phyloP scores from a whole-genome alignment of 2,888 invertebrate genomes.

The Stenodema calcarata region DNA sequence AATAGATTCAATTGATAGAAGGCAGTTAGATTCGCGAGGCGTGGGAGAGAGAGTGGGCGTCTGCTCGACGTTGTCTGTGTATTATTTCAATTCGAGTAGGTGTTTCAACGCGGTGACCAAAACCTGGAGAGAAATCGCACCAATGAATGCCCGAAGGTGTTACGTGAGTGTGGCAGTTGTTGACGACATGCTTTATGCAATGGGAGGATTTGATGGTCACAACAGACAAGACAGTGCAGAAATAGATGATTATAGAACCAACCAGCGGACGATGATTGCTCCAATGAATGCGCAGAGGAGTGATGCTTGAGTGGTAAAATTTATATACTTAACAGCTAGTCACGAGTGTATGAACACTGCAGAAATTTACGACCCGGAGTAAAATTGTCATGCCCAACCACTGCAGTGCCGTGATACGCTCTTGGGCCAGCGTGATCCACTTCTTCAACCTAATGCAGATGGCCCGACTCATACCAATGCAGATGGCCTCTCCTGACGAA shows the following conservation, averaged over 20 bases:
- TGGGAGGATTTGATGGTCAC: constrained; percentile 88
- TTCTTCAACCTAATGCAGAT: constrained; percentile 59
- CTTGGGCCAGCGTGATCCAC: constrained; percentile 38
- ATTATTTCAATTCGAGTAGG: constrained; percentile 84
- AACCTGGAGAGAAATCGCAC: constrained; percentile 83
- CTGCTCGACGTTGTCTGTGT: constrained; percentile 64
- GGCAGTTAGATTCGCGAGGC: too few species aligned
- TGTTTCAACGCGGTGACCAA: constrained; percentile 87
- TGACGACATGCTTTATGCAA: constrained; percentile 80
- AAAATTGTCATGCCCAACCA: constrained; percentile 81
- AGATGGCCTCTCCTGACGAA: too few species aligned
- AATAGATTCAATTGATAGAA: too few species aligned
- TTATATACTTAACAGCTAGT: constrained; percentile 87
- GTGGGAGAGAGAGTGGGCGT: too few species aligned
- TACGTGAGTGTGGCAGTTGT: constrained; percentile 85
- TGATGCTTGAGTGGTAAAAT: constrained; percentile 86
- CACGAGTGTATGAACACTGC: constrained; percentile 86
- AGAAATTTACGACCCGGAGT: constrained; percentile 78
- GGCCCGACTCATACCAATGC: too few species aligned
- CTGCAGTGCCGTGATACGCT: constrained; percentile 33
- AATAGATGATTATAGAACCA: constrained; percentile 79
- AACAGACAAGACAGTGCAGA: constrained; percentile 87
- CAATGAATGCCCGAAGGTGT: constrained; percentile 86
- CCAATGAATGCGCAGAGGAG: constrained; percentile 89
- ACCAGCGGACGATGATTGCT: constrained; percentile 87